Evolutionary conservation across 2,888 invertebrate genomes (phyloP), one percentile per base, ranked within the genome.

Genomic region (Lasioglossum malachurum): DNA sequence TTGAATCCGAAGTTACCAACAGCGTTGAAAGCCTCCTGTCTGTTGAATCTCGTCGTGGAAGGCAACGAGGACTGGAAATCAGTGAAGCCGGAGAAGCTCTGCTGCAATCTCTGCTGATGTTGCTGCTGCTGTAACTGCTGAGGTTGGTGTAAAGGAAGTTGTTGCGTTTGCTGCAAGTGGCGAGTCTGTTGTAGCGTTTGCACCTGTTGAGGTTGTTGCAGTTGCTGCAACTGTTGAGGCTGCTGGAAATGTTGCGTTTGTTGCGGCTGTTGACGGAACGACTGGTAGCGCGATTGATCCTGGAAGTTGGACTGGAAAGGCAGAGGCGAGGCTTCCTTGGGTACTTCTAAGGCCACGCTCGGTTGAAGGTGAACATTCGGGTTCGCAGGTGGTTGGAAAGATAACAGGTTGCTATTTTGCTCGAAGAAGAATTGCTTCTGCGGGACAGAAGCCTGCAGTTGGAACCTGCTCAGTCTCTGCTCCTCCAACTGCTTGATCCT

Each of bases 1-100:
- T 97, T 97, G 78, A 96, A 92, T 8, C 97, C 97, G 84, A 97
- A 96, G 93, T 97, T 97, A 4, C 97, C 97, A 2, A 95, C 93
- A 0, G 94, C 92, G 41, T 91, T 93, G 67, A 94, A 93, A 0
- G 95, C 94, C 76, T 96, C 96, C 69, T 96, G 95, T 1, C 96
- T 89, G 79, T 95, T 94, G 80, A 95, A 95, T 82, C 95, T 92
- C 0, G 93, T 87, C 0, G 94, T 83, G 0, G 88, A 73, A 96
- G 72, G 96, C 95, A 74, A 96, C 87, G 94, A 91, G 0, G 92
- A 93, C 23, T 94, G 93, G 60, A 94, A 93, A 4, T 95, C 94
- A 0, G 92, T 86, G 77, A 94, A 93, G 0, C 89, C 78, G 4
- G 93, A 86, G 75, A 95, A 95, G 53, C 89, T 93, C 53, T 94